Conservation (phyloP, 2,888 invertebrate genomes). For the Schizotus pectinicornis region DNA sequence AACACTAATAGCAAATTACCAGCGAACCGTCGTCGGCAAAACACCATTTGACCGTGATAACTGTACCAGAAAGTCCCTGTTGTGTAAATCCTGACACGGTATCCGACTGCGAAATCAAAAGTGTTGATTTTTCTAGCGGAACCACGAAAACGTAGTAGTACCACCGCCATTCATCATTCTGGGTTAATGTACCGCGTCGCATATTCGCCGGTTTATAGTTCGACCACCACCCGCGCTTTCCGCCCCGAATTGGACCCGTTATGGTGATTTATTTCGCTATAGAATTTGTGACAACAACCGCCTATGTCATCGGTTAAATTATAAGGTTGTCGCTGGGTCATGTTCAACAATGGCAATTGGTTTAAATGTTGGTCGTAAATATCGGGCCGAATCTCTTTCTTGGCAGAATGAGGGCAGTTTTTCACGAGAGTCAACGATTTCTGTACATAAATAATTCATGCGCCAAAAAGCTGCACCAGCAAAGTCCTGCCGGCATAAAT, state of each 20-base stretch:
- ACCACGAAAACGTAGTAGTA: slow-evolving; percentile 32
- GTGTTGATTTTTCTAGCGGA: slow-evolving; percentile 50
- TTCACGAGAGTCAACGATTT: not conserved
- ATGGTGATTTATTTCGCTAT: slow-evolving; percentile 32
- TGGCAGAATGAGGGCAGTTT: slow-evolving; percentile 28
- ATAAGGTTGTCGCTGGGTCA: slow-evolving; percentile 19
- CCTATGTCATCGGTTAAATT: slow-evolving; percentile 30
- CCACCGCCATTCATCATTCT: too few relatives aligned
- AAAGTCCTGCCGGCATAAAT: too few relatives aligned
- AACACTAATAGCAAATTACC: slow-evolving; percentile 28
- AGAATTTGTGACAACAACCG: slow-evolving; percentile 27
- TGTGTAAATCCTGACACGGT: slow-evolving; percentile 51
- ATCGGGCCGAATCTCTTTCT: slow-evolving; percentile 8
- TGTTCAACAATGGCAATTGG: slow-evolving; percentile 29
- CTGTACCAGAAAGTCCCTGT: slow-evolving; percentile 48
- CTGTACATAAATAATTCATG: slow-evolving; percentile 9
- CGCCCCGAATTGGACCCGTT: slow-evolving; percentile 10
- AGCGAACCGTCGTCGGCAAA: slow-evolving; percentile 20
- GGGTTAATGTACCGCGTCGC: too few relatives aligned
- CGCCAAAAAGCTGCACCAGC: too few relatives aligned
- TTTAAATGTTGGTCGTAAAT: slow-evolving; percentile 19
- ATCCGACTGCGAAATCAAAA: slow-evolving; percentile 49
- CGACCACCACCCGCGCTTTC: not conserved
- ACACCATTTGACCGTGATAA: slow-evolving; percentile 45
- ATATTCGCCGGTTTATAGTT: not conserved